A percentile compares a stretch with the other conserved stretches of the same genome.
phyloP scores from a whole-genome alignment of 2,113 vertebrate species.

The Anseranas semipalmata region DNA sequence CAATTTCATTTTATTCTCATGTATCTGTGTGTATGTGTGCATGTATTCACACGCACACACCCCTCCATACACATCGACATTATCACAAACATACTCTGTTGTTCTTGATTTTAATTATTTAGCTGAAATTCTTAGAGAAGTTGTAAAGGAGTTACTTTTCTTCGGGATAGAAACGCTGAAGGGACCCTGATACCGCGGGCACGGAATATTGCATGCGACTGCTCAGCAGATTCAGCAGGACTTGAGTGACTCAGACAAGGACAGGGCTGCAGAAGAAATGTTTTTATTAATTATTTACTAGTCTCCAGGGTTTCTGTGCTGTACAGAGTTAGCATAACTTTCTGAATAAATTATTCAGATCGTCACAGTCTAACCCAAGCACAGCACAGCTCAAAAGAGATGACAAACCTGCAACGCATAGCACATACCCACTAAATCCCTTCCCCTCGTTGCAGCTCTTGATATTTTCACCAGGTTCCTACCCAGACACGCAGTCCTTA shows the following conservation, averaged over 20 bases:
- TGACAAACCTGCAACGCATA: not conserved
- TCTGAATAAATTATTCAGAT: conserved; percentile 50
- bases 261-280: not conserved
- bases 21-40: not conserved
- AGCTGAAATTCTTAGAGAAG: not conserved
- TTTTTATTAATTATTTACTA: conserved; percentile 52
- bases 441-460: not conserved
- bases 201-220: not conserved
- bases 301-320: not conserved
- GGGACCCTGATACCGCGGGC: not conserved
- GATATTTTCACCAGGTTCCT: not conserved
- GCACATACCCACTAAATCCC: not conserved
- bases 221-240: not conserved
- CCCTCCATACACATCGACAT: not conserved
- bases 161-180: not conserved
- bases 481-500: not conserved
- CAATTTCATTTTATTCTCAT: not conserved
- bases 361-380: not conserved
- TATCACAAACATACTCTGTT: not conserved
- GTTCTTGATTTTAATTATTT: not conserved
- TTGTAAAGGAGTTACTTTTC: not conserved
- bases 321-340: conserved; percentile 25
- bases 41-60: too few species aligned
- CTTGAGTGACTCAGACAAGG: conserved; percentile 25
- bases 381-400: not conserved